These are phyloP conservation scores for Autographa pulchrina DNA, from an alignment of 2,888 invertebrate species.

Conservation along the genomic window DNA sequence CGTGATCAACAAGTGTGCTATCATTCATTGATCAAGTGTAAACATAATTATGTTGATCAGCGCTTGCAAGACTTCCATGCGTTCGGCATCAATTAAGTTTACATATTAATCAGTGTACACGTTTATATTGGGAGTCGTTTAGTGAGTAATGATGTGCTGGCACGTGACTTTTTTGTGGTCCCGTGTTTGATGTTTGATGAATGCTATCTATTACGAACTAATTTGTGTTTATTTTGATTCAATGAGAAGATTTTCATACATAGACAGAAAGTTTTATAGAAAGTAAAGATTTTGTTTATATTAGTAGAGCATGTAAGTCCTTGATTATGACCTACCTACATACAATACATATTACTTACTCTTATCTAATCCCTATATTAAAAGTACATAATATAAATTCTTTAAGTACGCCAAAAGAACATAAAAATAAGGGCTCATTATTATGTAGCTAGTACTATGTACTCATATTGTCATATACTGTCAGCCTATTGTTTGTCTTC, in stretches of 20 bases:
- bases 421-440: slow-evolving; percentile 12
- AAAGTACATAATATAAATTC: neutral
- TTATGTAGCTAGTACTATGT: slow-evolving; percentile 11
- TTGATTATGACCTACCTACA: too few relatives aligned
- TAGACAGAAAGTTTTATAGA: too few relatives aligned
- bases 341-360: too few relatives aligned
- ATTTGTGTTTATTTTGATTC: neutral
- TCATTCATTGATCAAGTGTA: slow-evolving; percentile 6
- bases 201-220: neutral
- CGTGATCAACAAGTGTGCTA: slow-evolving; percentile 18
- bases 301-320: too few relatives aligned
- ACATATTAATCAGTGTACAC: neutral
- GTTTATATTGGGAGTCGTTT: neutral
- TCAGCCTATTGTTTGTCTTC: slow-evolving; percentile 39
- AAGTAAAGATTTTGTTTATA: too few relatives aligned
- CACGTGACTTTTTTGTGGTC: slow-evolving; percentile 1
- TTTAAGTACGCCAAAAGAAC: slow-evolving; percentile 2
- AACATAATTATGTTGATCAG: neutral
- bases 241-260: too few relatives aligned
- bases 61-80: neutral
- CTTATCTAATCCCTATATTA: neutral
- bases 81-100: neutral
- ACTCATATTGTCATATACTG: slow-evolving; percentile 22
- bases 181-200: neutral
- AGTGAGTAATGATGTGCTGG: neutral